Evolutionary conservation across 2,888 invertebrate genomes (phyloP), one percentile per base, ranked within the genome.

Genomic region (Dioctria rufipes): DNA sequence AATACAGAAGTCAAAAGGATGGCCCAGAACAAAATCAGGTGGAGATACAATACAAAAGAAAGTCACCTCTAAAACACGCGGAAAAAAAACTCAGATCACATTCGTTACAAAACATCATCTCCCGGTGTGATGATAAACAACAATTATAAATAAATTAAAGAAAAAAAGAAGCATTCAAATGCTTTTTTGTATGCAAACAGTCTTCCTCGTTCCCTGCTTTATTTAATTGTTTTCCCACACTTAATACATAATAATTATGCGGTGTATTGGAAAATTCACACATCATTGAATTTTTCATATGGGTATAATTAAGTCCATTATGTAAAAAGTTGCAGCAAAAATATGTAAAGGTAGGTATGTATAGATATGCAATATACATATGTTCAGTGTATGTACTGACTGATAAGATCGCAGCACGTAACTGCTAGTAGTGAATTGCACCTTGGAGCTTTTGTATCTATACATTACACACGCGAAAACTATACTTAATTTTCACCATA

Each of bases 261-360:
- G 37, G 4, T 6, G 61, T 61, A 61, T 61, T 61, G 61, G 60
- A 61, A 61, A 61, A 61, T 61, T 61, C 39, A 61, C 61, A 61
- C 61, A 25, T 61, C 40, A 61, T 61, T 61, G 61, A 61, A 25
- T 61, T 61, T 37, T 61, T n/a, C 8, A n/a, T 54, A 6, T 46
- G 5, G 25, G 5, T 11, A 60, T 60, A 60, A 60, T 60, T 60
- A 60, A 61, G 25, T 61, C 25, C n/a, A 3, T 61, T 61, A 61
- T 39, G 39, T 61, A 61, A 61, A 61, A 61, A 61, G 25, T 37
- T 61, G 61, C 4, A 25, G 61, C 61, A 37, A 61, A 61, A 54
- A 54, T 54, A 54, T 54, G 54, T 2, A 46, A 46, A 5, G 49
- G 49, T 46, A 46, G 46, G 46, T 46, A 9, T 46, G 49, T 6